These are phyloP conservation scores for Theretra japonica DNA, from an alignment of 2,888 invertebrate genomes.

Conservation along the genomic window DNA sequence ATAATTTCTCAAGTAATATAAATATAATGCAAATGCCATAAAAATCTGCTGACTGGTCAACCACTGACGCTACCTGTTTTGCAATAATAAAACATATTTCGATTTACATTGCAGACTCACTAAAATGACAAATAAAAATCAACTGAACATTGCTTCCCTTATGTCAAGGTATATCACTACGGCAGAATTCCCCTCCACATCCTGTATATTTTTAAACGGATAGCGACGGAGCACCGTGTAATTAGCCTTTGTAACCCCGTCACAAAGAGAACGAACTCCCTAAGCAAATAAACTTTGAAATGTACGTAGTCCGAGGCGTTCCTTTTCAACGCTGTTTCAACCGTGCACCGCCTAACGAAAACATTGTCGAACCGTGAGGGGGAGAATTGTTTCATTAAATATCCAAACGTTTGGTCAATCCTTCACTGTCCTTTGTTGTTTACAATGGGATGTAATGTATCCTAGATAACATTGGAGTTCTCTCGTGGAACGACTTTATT, in stretches of 20 bases:
- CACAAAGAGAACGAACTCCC: constrained; percentile 26
- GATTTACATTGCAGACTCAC: too few species aligned
- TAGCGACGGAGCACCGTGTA: constrained; percentile 15
- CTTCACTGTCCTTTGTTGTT: not conserved
- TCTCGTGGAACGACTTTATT: not conserved
- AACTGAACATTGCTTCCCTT: not conserved
- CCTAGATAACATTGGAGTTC: not conserved
- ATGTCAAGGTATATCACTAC: not conserved
- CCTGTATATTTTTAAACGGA: constrained; percentile 21
- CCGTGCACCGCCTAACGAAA: constrained; percentile 11
- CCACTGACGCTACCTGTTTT: too few species aligned
- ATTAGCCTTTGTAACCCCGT: constrained; percentile 27
- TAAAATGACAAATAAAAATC: not conserved
- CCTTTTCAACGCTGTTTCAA: constrained; percentile 25
- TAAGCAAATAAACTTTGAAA: constrained; percentile 32
- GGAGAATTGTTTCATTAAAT: constrained; percentile 26
- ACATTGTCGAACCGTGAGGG: constrained; percentile 6
- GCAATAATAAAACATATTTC: too few species aligned
- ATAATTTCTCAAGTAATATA: too few species aligned
- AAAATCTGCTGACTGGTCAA: too few species aligned
- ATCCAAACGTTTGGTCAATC: constrained; percentile 15
- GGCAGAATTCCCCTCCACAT: too few species aligned
- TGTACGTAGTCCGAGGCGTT: constrained; percentile 13
- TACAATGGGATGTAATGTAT: not conserved
- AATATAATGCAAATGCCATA: too few species aligned